Conservation (phyloP, 2,113 vertebrate species). For the Octodon degus region DNA sequence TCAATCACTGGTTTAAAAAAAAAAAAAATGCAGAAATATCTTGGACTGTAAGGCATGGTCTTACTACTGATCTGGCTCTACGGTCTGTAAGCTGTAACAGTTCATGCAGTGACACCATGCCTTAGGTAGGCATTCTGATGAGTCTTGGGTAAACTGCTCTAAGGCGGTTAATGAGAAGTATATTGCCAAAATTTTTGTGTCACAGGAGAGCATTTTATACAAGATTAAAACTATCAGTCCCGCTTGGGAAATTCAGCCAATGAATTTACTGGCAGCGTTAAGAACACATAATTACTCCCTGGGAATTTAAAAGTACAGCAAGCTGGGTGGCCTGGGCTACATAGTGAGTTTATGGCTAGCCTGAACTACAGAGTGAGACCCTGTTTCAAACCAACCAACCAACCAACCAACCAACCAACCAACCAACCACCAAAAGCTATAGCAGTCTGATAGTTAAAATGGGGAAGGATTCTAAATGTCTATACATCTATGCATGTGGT, state of each 20-base stretch:
- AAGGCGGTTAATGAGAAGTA: neutral
- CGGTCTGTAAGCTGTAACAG: neutral
- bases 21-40: neutral
- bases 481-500: constrained; percentile 44
- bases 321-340: neutral
- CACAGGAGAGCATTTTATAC: neutral
- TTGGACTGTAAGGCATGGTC: neutral
- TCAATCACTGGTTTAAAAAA: no score
- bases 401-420: no score
- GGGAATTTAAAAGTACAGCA: neutral
- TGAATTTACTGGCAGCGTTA: neutral
- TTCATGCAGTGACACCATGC: no score
- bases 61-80: neutral
- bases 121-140: neutral
- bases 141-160: neutral
- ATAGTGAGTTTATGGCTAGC: neutral
- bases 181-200: neutral
- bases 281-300: neutral
- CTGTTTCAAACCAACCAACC: neutral
- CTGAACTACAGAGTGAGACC: neutral
- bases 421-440: neutral
- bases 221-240: neutral
- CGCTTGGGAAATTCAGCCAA: constrained; percentile 1
- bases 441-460: neutral
- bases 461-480: neutral